These are phyloP conservation scores for Cebus imitator DNA, from an alignment of 2,113 vertebrate species.

Conservation along the genomic window DNA sequence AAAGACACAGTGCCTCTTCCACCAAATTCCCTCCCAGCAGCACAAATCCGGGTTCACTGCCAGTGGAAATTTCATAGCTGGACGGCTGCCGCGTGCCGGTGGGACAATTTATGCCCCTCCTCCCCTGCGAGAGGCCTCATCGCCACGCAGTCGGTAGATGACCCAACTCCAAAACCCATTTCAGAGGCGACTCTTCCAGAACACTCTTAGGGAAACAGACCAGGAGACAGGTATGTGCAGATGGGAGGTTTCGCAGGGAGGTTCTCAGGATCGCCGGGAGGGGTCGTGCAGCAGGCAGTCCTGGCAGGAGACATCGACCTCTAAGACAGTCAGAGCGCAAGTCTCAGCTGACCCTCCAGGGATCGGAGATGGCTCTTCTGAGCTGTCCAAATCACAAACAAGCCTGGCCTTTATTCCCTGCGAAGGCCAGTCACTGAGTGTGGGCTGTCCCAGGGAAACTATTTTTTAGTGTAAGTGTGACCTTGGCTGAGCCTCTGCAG, in stretches of 20 bases:
- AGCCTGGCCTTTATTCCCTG: neutral
- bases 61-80: neutral
- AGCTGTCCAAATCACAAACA: neutral
- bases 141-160: neutral
- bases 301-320: neutral
- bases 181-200: neutral
- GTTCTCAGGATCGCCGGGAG: neutral
- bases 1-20: neutral
- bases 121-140: neutral
- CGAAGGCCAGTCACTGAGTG: neutral
- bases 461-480: neutral
- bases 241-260: neutral
- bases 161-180: neutral
- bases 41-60: neutral
- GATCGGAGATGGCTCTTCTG: neutral
- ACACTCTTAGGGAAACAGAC: neutral
- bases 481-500: neutral
- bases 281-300: neutral
- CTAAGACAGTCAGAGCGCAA: neutral
- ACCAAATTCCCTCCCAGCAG: neutral
- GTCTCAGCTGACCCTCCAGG: neutral
- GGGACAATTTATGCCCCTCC: no score
- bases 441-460: neutral
- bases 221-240: neutral
- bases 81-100: neutral